Conservation (phyloP, 2,113 vertebrate species). For the Otis tarda region DNA sequence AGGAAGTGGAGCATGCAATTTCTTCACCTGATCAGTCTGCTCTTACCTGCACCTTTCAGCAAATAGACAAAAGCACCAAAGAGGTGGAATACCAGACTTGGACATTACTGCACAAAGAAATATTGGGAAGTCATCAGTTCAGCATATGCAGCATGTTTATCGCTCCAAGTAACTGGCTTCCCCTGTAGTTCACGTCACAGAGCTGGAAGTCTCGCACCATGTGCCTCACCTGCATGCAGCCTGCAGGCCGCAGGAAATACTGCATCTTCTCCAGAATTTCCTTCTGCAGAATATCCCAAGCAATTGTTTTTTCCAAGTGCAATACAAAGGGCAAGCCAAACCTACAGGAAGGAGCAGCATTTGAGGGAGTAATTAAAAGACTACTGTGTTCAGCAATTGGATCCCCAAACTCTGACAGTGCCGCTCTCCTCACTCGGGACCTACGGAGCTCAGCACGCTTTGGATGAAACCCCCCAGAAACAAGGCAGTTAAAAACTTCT, state of each 20-base stretch:
- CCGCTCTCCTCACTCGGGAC: not conserved
- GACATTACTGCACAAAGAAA: not conserved
- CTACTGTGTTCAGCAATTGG: rapidly evolving
- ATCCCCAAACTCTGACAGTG: not conserved
- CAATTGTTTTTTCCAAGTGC: constrained; percentile 91
- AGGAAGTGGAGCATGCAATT: not conserved
- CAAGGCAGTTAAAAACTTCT: not conserved
- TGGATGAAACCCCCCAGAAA: not conserved
- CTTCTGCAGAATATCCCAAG: constrained; percentile 95
- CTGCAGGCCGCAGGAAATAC: constrained; percentile 90
- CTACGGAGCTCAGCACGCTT: rapidly evolving
- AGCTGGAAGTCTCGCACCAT: not conserved
- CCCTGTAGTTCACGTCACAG: not conserved
- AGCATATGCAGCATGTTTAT: not conserved
- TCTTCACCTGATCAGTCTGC: not conserved
- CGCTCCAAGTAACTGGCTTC: not conserved
- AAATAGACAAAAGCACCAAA: not conserved
- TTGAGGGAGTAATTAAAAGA: not conserved
- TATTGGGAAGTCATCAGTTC: not conserved
- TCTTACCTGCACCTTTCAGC: not conserved
- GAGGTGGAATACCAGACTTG: not conserved
- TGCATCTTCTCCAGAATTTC: constrained; percentile 99
- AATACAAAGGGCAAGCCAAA: constrained; percentile 96
- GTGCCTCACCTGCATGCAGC: constrained; percentile 88
- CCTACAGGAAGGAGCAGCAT: constrained; percentile 64